These are phyloP conservation scores for Cosmia pyralina DNA, from an alignment of 2,888 invertebrate genomes.

Conservation along the genomic window DNA sequence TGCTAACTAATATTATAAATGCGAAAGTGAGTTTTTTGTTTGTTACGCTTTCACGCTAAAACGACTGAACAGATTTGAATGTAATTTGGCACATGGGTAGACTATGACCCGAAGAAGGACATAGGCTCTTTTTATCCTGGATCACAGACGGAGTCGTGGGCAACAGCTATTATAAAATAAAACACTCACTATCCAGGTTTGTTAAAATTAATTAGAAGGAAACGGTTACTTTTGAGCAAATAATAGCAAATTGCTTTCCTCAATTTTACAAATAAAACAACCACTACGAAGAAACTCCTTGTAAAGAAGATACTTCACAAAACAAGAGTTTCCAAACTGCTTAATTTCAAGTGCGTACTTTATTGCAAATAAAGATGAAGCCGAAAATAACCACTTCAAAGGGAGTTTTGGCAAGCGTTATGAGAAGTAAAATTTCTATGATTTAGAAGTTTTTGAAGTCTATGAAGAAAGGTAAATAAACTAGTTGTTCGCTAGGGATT, in stretches of 20 bases:
- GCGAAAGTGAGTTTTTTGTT: no score
- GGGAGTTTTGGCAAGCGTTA: constrained; percentile 21
- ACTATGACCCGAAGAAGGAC: no score
- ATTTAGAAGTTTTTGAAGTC: constrained; percentile 42
- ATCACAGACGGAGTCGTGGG: no score
- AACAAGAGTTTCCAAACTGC: not conserved
- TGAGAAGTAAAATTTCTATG: constrained; percentile 31
- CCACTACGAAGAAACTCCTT: not conserved
- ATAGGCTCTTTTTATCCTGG: no score
- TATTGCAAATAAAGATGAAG: constrained; percentile 25
- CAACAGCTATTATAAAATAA: no score
- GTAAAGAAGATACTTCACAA: constrained; percentile 16
- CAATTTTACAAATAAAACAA: constrained; percentile 7
- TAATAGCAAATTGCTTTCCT: not conserved
- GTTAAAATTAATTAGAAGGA: not conserved
- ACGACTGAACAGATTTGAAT: no score
- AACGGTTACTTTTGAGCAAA: not conserved
- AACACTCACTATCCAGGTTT: not conserved
- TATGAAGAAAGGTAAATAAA: constrained; percentile 40
- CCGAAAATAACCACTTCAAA: constrained; percentile 40
- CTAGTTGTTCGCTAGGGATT: constrained; percentile 12
- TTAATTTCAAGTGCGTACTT: constrained; percentile 16
- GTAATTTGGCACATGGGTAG: no score
- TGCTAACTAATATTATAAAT: no score
- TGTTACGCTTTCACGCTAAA: no score